Evolutionary conservation across 2,888 invertebrate genomes (phyloP), one percentile per base, ranked within the genome.

Genomic region (Cataglyphis albicans): DNA sequence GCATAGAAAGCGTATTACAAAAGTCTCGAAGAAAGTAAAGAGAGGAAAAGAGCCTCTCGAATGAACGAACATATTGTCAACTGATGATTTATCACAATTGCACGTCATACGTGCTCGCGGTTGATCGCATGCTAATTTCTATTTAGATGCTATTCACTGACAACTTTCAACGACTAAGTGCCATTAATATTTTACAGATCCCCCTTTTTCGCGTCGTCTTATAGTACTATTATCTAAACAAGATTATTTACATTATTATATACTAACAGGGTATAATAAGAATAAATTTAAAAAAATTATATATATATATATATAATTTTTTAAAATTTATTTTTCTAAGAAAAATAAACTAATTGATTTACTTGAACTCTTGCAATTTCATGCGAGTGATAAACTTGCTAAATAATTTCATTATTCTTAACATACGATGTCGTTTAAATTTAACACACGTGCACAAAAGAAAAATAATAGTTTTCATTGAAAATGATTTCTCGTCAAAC

Each of bases 1-100:
- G 44, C 12, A 18, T 70, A 59, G 78, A 80, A 80, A 70, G 78
- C 78, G 68, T 57, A 18, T 76, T 21, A 44, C 59, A 80, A 80
- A 32, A 80, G 35, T 80, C 25, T 32, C 59, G 59, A 59, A 44
- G 70, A 80, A 80, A 80, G 70, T 70, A 70, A 80, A 80, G 41
- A 29, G 25, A 35, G 29, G 38, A 41, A n/a, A 44, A 25, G 52
- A 57, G 32, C 5, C 48, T 52, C n/a, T 52, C 21, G 41, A 68
- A 25, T 18, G 12, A 41, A 32, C 32, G 18, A 68, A 12, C 18
- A 15, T 57, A 65, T 68, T 41, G 57, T 41, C 67, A 57, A 41
- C 29, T 57, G 41, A 29, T 32, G 32, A 65, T 55, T 75, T 75
- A 75, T 52, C 18, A 21, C 63, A 18, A n/a, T 74, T 48, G 48